phyloP scores from a whole-genome alignment of 2,797 vertebrate species.

The Phataginus tetradactyla region DNA sequence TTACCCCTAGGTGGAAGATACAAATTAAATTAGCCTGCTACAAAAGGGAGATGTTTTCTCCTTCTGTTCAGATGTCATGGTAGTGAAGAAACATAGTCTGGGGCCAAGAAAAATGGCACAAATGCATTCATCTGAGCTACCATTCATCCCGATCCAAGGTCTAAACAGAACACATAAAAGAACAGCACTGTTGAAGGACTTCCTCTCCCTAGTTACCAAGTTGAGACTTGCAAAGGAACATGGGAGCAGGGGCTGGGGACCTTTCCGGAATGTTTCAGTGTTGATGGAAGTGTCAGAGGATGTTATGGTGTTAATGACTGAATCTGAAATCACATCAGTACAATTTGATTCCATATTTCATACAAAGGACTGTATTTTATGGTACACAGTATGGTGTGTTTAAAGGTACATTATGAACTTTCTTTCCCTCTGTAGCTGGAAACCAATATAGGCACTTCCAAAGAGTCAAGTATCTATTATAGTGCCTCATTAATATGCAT shows the following conservation, averaged over 20 bases:
- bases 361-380: slow-evolving; percentile 14
- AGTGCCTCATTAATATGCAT: slow-evolving; percentile 88
- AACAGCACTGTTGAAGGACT: slow-evolving; percentile 86
- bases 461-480: slow-evolving; percentile 88
- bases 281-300: slow-evolving; percentile 75
- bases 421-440: slow-evolving; percentile 80
- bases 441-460: slow-evolving; percentile 86
- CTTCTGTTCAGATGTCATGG: slow-evolving; percentile 99
- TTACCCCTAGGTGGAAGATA: slow-evolving; percentile 99
- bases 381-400: slow-evolving; percentile 44
- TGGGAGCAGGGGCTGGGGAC: slow-evolving; percentile 84
- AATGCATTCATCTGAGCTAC: slow-evolving; percentile 95
- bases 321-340: slow-evolving; percentile 76
- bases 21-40: slow-evolving; percentile 99
- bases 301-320: slow-evolving; percentile 79
- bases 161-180: slow-evolving; percentile 92
- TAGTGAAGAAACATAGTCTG: slow-evolving; percentile 94
- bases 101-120: slow-evolving; percentile 92
- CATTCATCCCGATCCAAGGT: slow-evolving; percentile 94
- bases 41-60: slow-evolving; percentile 99
- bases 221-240: slow-evolving; percentile 84
- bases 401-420: slow-evolving; percentile 82
- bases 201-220: slow-evolving; percentile 91
- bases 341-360: slow-evolving; percentile 68
- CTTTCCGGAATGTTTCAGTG: slow-evolving; percentile 82